phyloP scores from a whole-genome alignment of 2,888 invertebrate genomes.

The Plebejus anna region DNA sequence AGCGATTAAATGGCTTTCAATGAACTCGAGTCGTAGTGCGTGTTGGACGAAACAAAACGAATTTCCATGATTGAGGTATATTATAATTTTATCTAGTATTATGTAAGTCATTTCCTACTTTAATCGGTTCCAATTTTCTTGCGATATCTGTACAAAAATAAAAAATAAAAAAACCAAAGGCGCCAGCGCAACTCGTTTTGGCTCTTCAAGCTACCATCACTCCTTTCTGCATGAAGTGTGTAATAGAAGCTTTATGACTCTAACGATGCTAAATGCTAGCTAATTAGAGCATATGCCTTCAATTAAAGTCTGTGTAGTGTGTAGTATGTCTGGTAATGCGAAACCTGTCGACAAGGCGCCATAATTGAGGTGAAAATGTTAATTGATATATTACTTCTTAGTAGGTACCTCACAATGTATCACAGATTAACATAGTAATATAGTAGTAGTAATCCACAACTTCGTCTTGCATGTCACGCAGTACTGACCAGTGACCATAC shows the following conservation, averaged over 20 bases:
- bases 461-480: too few relatives aligned
- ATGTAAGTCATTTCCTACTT: too few relatives aligned
- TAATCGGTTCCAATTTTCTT: too few relatives aligned
- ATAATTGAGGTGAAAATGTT: constrained; percentile 17
- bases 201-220: too few relatives aligned
- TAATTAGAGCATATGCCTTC: constrained; percentile 54
- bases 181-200: too few relatives aligned
- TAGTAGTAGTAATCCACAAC: too few relatives aligned
- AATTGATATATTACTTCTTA: background rate
- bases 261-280: constrained; percentile 59
- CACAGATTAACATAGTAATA: too few relatives aligned
- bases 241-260: constrained; percentile 27
- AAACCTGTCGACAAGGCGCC: constrained; percentile 22
- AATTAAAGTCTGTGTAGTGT: constrained; percentile 48
- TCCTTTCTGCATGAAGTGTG: background rate
- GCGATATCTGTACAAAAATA: too few relatives aligned
- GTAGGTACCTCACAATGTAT: background rate
- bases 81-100: too few relatives aligned
- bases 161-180: too few relatives aligned
- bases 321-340: constrained; percentile 39
- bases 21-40: background rate
- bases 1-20: constrained; percentile 16
- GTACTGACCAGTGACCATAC: too few relatives aligned
- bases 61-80: background rate
- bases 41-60: background rate